These are phyloP conservation scores for Aleiodes alternator DNA, from an alignment of 2,888 invertebrate species.

Conservation along the genomic window DNA sequence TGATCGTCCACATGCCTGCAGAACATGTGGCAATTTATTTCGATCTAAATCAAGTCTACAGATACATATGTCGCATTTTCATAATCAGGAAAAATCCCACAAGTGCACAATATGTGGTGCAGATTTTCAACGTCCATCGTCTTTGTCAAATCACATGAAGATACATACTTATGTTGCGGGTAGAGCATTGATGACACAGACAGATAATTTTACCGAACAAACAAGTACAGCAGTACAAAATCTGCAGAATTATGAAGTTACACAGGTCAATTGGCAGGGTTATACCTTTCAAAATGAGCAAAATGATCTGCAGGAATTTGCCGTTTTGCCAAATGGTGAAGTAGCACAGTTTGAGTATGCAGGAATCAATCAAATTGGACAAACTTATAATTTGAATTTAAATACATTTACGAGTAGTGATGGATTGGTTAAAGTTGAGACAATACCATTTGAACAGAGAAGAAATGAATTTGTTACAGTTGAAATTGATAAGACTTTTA, in stretches of 20 bases:
- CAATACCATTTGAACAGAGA: constrained; percentile 53
- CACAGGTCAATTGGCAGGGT: constrained; percentile 22
- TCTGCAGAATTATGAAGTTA: constrained; percentile 11
- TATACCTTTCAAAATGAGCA: constrained; percentile 36
- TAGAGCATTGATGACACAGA: constrained; percentile 68
- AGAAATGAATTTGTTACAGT: constrained; percentile 43
- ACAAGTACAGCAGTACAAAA: neutral
- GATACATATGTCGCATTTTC: constrained; percentile 69
- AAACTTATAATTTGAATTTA: constrained; percentile 60
- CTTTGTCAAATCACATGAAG: constrained; percentile 77
- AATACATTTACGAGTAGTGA: constrained; percentile 62
- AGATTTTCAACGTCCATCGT: constrained; percentile 76
- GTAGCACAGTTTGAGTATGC: constrained; percentile 68
- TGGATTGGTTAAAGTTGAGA: constrained; percentile 63
- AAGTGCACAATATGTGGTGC: constrained; percentile 75
- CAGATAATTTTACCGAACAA: constrained; percentile 18
- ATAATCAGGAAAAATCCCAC: constrained; percentile 67
- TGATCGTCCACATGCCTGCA: constrained; percentile 74
- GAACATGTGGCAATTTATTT: constrained; percentile 73
- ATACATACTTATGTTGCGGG: constrained; percentile 75
- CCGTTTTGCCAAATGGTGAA: constrained; percentile 70
- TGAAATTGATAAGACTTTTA: constrained; percentile 63
- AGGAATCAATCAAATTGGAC: constrained; percentile 58
- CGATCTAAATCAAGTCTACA: constrained; percentile 71
- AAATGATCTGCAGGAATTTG: constrained; percentile 67